These are phyloP conservation scores for Lepidostoma basale DNA, from an alignment of 1,140 invertebrate genomes.

Conservation along the genomic window DNA sequence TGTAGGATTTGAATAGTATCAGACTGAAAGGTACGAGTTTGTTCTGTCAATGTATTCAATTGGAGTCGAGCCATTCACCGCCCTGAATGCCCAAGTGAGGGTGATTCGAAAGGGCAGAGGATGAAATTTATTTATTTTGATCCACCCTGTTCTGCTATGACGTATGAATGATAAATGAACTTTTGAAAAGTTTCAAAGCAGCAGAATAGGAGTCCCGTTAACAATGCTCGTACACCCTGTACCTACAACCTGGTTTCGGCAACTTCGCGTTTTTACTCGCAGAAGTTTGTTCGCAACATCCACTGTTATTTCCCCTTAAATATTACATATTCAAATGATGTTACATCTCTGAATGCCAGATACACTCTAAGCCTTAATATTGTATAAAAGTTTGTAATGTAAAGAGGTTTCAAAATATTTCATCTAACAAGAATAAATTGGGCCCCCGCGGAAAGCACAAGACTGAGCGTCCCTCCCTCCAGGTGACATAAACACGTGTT, in stretches of 20 bases:
- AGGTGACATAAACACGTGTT: no score
- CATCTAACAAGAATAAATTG: not conserved
- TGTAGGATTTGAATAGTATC: no score
- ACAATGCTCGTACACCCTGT: conserved; percentile 29
- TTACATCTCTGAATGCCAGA: conserved; percentile 23
- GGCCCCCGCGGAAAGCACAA: no score
- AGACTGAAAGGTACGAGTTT: not conserved
- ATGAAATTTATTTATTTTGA: conserved; percentile 45
- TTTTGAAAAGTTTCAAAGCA: conserved; percentile 24
- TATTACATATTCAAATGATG: conserved; percentile 27
- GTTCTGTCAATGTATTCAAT: conserved; percentile 12
- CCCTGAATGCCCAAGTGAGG: conserved; percentile 2
- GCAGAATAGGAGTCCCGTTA: not conserved
- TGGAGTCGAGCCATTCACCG: conserved; percentile 29
- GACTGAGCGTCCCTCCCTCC: no score
- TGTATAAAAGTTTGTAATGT: not conserved
- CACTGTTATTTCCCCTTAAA: conserved; percentile 29
- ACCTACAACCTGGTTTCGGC: conserved; percentile 26
- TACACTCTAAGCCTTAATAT: not conserved
- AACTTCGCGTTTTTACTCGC: conserved; percentile 33
- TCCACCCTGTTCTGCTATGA: conserved; percentile 39
- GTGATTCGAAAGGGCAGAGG: conserved; percentile 4
- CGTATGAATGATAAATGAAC: conserved; percentile 47
- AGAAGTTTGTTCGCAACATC: conserved; percentile 22
- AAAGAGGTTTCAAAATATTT: conserved; percentile 5